phyloP scores from a whole-genome alignment of 2,888 invertebrate species.

The Pegoplata infirma region DNA sequence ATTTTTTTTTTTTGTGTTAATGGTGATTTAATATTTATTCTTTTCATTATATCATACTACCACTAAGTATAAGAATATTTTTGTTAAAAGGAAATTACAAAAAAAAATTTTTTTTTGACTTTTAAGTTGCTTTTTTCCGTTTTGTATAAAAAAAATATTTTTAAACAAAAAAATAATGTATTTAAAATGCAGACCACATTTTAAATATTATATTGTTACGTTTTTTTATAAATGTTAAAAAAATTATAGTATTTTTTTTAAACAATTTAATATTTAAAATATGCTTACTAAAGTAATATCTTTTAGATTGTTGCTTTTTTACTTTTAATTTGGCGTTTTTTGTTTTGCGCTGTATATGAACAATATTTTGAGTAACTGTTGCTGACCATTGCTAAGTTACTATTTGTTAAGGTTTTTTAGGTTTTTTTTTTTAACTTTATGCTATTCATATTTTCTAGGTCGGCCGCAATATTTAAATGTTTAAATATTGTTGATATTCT shows the following conservation, averaged over 20 bases:
- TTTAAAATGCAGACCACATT: constrained; percentile 49
- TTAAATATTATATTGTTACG: neutral
- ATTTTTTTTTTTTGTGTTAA: constrained; percentile 1
- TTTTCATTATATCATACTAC: constrained; percentile 52
- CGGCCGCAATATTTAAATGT: neutral
- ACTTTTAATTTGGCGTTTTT: no score
- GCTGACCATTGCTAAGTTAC: constrained; percentile 22
- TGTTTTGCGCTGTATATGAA: no score
- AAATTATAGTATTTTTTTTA: neutral
- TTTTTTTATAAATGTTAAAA: neutral
- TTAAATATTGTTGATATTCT: neutral
- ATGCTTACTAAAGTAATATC: neutral
- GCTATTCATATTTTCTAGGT: constrained; percentile 17
- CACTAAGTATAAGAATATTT: constrained; percentile 6
- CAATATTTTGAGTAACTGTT: neutral
- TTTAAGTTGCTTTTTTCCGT: constrained; percentile 1
- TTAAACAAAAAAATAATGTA: neutral
- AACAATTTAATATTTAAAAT: neutral
- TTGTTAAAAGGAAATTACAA: neutral
- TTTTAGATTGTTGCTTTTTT: neutral
- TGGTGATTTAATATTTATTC: constrained; percentile 46
- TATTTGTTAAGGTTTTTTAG: neutral
- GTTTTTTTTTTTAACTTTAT: neutral
- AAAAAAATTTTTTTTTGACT: constrained; percentile 1
- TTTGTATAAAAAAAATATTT: constrained; percentile 16